Conservation (phyloP, 1,140 invertebrate species). For the Diabrotica undecimpunctata region DNA sequence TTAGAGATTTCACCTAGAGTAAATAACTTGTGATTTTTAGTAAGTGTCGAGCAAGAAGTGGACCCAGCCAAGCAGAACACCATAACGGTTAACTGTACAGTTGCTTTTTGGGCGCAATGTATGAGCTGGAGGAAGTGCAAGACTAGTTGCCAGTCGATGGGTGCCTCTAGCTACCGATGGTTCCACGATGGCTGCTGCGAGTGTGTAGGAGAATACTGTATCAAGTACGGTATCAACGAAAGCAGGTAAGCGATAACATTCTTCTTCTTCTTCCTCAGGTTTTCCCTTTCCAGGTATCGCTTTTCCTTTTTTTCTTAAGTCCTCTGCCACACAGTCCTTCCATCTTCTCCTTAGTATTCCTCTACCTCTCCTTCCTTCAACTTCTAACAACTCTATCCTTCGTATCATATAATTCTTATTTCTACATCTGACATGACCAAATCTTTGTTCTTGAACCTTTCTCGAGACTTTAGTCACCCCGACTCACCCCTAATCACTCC, state of each 20-base stretch:
- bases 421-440: too few species aligned
- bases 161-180: conserved; percentile 74
- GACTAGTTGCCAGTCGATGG: conserved; percentile 69
- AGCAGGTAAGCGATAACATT: conserved; percentile 54
- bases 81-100: conserved; percentile 82
- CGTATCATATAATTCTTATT: background rate
- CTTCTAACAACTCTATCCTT: background rate
- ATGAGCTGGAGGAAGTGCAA: conserved; percentile 86
- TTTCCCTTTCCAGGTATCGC: background rate
- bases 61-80: conserved; percentile 58
- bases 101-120: conserved; percentile 88
- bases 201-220: conserved; percentile 84
- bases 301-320: background rate
- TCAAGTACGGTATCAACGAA: conserved; percentile 90
- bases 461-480: too few species aligned
- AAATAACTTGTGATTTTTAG: conserved; percentile 45
- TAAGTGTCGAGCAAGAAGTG: conserved; percentile 59
- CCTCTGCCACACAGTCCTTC: background rate
- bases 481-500: too few species aligned
- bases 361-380: too few species aligned
- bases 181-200: conserved; percentile 96
- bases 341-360: too few species aligned
- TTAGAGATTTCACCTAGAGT: too few species aligned
- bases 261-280: background rate
- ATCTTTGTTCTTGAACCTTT: too few species aligned